Evolutionary conservation across 1,140 invertebrate species (phyloP).

Genomic region (Ridgeia piscesae): DNA sequence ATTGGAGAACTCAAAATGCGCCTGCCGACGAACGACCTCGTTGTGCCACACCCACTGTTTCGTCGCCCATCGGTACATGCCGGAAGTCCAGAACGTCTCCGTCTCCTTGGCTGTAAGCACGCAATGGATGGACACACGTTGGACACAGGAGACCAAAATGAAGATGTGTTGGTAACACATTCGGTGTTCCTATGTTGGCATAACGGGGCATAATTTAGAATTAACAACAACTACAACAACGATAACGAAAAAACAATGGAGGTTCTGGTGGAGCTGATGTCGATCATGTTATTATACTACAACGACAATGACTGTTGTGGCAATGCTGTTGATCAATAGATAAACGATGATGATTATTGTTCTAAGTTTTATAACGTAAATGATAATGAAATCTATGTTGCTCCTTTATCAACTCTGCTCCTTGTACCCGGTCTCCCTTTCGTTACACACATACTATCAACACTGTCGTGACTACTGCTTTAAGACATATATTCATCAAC

Average conservation of each 20-base stretch:
- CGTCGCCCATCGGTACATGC: background rate
- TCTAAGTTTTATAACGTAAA: too few relatives aligned
- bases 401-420: too few relatives aligned
- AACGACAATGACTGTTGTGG: background rate
- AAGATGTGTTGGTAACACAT: background rate
- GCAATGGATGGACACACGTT: background rate
- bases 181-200: background rate
- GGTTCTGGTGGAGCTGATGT: background rate
- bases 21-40: background rate
- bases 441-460: too few relatives aligned
- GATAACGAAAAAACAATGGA: background rate
- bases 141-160: too few relatives aligned
- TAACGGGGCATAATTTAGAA: background rate
- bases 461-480: too few relatives aligned
- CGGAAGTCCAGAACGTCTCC: background rate
- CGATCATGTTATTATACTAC: background rate
- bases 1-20: background rate
- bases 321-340: background rate
- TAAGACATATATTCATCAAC: too few relatives aligned
- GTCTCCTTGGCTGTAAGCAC: background rate
- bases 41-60: background rate
- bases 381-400: too few relatives aligned
- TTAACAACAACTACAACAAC: too few relatives aligned
- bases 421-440: too few relatives aligned
- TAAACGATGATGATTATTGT: background rate